These are phyloP conservation scores for Cataglyphis livida DNA, from an alignment of 2,888 invertebrate species.

Conservation along the genomic window DNA sequence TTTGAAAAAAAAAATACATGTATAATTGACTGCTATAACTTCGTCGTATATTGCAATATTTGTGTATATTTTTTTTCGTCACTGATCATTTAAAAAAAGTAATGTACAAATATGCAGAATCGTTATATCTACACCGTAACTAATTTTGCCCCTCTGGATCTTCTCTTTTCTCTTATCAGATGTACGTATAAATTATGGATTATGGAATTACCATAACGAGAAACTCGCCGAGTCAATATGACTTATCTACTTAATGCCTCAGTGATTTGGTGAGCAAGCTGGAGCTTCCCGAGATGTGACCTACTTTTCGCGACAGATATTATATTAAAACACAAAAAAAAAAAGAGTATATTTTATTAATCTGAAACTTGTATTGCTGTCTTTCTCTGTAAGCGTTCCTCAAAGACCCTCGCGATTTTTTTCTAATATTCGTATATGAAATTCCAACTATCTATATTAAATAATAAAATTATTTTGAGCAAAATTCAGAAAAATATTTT, in stretches of 20 bases:
- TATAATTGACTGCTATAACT: background rate
- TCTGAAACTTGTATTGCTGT: background rate
- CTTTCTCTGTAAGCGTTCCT: background rate
- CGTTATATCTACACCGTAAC: background rate
- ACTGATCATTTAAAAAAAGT: background rate
- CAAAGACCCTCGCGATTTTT: background rate
- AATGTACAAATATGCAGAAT: background rate
- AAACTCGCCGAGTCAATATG: constrained; percentile 11
- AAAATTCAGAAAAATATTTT: background rate
- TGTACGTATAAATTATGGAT: constrained; percentile 32
- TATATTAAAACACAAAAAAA: background rate
- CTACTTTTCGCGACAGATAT: background rate
- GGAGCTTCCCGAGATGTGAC: background rate
- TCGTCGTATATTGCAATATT: background rate
- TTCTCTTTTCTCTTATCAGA: constrained; percentile 1
- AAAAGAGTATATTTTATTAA: background rate
- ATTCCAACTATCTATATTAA: background rate
- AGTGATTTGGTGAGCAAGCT: constrained; percentile 15
- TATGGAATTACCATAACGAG: constrained; percentile 32
- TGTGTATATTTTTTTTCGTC: background rate
- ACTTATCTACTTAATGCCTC: constrained; percentile 20
- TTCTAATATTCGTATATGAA: background rate
- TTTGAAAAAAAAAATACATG: background rate
- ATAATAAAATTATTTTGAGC: background rate
- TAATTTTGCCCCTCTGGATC: background rate